Conservation (phyloP, 2,888 invertebrate species). For the Euphydryas editha region DNA sequence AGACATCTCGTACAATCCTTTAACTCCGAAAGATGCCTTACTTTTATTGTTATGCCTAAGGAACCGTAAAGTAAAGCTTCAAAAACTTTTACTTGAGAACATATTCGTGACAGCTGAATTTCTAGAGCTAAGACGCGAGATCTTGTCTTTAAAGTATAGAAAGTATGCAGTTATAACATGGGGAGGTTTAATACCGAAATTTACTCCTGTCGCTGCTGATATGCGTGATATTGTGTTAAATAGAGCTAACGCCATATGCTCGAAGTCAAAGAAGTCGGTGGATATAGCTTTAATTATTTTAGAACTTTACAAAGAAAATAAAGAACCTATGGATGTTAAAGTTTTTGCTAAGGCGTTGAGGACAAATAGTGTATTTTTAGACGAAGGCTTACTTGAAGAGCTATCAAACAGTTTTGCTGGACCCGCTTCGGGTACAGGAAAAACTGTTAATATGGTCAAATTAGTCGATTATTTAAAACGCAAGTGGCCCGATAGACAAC, state of each 20-base stretch:
- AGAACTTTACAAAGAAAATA: conserved; percentile 46
- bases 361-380: conserved; percentile 45
- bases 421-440: conserved; percentile 46
- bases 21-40: conserved; percentile 56
- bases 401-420: conserved; percentile 51
- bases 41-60: conserved; percentile 54
- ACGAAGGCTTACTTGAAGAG: conserved; percentile 52
- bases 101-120: conserved; percentile 55
- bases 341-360: conserved; percentile 46
- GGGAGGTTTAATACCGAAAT: conserved; percentile 51
- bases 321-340: conserved; percentile 44
- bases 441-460: conserved; percentile 47
- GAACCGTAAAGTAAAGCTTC: conserved; percentile 49
- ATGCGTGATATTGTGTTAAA: conserved; percentile 58
- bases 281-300: conserved; percentile 57
- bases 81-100: conserved; percentile 58
- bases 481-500: conserved; percentile 8
- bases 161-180: conserved; percentile 53
- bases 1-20: conserved; percentile 63
- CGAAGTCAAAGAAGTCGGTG: conserved; percentile 52
- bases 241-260: conserved; percentile 58
- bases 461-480: conserved; percentile 53
- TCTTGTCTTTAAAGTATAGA: conserved; percentile 50
- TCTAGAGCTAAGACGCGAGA: conserved; percentile 45
- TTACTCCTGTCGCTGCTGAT: conserved; percentile 50